Base-by-base conservation (phyloP, 2,113 vertebrate genomes). In the Ammodytes marinus region DNA sequence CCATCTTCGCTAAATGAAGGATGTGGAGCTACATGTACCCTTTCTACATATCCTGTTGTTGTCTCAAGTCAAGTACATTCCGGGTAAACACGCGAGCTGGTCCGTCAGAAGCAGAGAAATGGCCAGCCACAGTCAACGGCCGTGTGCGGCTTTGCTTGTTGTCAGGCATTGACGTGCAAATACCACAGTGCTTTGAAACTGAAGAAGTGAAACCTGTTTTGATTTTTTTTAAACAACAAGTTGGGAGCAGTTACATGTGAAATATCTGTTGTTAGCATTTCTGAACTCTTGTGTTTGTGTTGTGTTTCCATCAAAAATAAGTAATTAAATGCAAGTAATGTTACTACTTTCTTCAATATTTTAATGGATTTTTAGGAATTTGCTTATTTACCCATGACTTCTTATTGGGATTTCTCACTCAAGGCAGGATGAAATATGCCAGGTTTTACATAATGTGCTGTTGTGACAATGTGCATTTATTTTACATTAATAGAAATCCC, bases 1-100 rank as follows among this genome's bases (percentile, higher is more conserved):
- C 58, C 0, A 6, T 73, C 19, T 15, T 5, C 13, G 46, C 64
- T 85, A 83, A 84, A 82, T 79, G 69, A 80, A 88, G 37, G 69
- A 10, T 0, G 4, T 1, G 8, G 14, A 58, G 17, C 46, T 14
- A 75, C 19, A 46, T 45, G 49, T 73, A 49, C 14, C 39, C 14
- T 11, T 8, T 64, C 42, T 54, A 8, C 52, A 69, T 79, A 83
- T 92, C 89, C 88, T 91, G 91, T 91, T 77, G 43, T 71, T 63
- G 46, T 37, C 27, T 42, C 50, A 8, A 61, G 6, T 37, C 50
- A 12, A 50, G 12, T 2, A 7, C 8, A 0, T 79, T 85, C 78
- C 79, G 73, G 67, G 73, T 81, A 88, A 87, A 85, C 57, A 57
- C 11, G 50, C 11, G 13, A 5, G 19, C 74, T 3, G 64, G 85